Evolutionary conservation across 2,113 vertebrate species (phyloP), one percentile per base, ranked within the genome.

Genomic region (Sclerurus mexicanus): DNA sequence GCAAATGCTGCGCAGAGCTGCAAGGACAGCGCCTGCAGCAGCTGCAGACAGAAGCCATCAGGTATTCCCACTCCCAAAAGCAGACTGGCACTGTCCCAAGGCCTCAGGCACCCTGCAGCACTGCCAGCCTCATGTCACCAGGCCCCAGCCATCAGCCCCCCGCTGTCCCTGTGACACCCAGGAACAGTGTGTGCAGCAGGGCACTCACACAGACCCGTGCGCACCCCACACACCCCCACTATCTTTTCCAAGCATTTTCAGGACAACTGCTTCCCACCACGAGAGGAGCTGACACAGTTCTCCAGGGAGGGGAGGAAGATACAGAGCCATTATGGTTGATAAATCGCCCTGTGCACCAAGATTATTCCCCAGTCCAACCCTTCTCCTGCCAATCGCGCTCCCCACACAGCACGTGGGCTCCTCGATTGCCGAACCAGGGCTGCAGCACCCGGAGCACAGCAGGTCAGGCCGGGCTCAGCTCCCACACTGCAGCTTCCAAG

Each of bases 111-210:
- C 31, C 16, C 44, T 4, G 46, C 53, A 42, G 33, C 58, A 1
- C 40, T 0, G 4, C 4, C 66, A 53, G 3, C 40, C 28, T 30
- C 2, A 0, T 1, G 17, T 0, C 18, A 10, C 4, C 7, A 1
- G 6, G 37, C 31, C 66, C 35, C 7, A 8, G 73, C 67, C 30
- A 21, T 24, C 39, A 2, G 47, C 15, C 27, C 53, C 44, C n/a
- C n/a, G 62, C 37, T 52, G 50, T 23, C 23, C 3, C 37, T 2
- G 7, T 9, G 25, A 3, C 47, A 9, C 4, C 39, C 74, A 5
- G 28, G 37, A 10, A 12, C 56, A 6, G 33, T 0, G 6, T 0
- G 10, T 1, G 49, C 80, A 30, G 80, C 37, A 6, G 25, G 6
- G 85, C 52, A 3, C 60, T 1, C 39, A 0, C 20, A 1, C 73